These are phyloP conservation scores for Drosophila elegans DNA, from an alignment of 1,140 invertebrate genomes.

Conservation along the genomic window DNA sequence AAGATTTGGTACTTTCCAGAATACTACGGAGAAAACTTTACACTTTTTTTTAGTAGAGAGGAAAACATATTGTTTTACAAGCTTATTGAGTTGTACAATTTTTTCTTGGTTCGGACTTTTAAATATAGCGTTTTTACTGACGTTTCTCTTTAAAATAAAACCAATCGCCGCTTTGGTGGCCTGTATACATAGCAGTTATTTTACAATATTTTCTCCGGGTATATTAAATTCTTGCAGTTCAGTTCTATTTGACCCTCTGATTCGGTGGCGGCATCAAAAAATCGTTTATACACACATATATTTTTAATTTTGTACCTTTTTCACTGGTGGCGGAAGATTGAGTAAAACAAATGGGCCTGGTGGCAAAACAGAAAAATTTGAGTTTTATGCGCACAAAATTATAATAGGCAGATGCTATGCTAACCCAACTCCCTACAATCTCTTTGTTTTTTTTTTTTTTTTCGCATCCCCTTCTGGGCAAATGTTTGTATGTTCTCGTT, in stretches of 20 bases:
- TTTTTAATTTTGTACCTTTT: constrained; percentile 61
- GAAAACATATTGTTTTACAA: too few species aligned
- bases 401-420: constrained; percentile 54
- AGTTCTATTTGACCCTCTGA: background rate
- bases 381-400: constrained; percentile 74
- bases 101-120: too few species aligned
- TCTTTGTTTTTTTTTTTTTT: background rate
- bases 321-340: background rate
- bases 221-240: background rate
- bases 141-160: background rate
- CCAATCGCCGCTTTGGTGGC: too few species aligned
- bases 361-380: constrained; percentile 56
- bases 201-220: background rate
- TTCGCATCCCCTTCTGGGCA: constrained; percentile 2
- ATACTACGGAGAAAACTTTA: too few species aligned
- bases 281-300: constrained; percentile 13
- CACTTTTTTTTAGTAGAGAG: too few species aligned
- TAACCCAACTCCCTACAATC: constrained; percentile 17
- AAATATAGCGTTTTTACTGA: too few species aligned
- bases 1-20: background rate
- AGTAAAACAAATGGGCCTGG: constrained; percentile 17
- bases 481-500: background rate
- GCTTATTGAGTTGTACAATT: too few species aligned
- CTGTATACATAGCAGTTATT: too few species aligned
- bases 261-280: constrained; percentile 4